A percentile compares a stretch with the other conserved stretches of the same genome.
Evolutionary conservation across 2,797 vertebrate species (phyloP).

Genomic region (Arrhamphus sclerolepis): DNA sequence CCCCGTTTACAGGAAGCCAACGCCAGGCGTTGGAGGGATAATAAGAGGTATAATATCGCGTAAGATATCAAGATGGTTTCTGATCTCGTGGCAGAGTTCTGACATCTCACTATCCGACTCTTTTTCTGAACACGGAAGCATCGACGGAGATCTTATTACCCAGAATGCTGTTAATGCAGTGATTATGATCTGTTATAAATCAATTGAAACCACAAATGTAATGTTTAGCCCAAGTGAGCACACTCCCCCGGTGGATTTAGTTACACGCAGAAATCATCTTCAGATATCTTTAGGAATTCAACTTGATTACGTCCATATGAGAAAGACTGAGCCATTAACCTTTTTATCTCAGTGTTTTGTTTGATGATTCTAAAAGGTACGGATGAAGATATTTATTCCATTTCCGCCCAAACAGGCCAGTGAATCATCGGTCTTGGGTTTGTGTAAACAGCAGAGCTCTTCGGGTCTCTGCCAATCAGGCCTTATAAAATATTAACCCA

Average conservation of each 20-base stretch:
- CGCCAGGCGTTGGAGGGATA: slow-evolving; percentile 63
- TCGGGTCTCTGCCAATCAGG: slow-evolving; percentile 88
- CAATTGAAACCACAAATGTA: slow-evolving; percentile 80
- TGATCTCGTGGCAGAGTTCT: slow-evolving; percentile 65
- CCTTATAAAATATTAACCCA: slow-evolving; percentile 98
- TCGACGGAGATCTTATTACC: slow-evolving; percentile 79
- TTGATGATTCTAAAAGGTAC: slow-evolving; percentile 83
- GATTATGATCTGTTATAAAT: slow-evolving; percentile 82
- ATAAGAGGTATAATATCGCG: slow-evolving; percentile 69
- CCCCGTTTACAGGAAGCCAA: slow-evolving; percentile 87
- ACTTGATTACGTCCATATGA: slow-evolving; percentile 75
- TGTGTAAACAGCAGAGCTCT: slow-evolving; percentile 80
- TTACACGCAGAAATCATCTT: slow-evolving; percentile 62
- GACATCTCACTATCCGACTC: slow-evolving; percentile 70
- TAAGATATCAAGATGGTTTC: slow-evolving; percentile 57
- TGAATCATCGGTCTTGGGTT: slow-evolving; percentile 80
- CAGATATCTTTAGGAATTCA: slow-evolving; percentile 75
- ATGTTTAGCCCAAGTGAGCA: slow-evolving; percentile 76
- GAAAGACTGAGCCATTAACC: slow-evolving; percentile 86
- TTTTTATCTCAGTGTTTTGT: slow-evolving; percentile 83
- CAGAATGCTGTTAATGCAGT: slow-evolving; percentile 77
- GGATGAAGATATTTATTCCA: slow-evolving; percentile 87
- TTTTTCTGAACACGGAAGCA: slow-evolving; percentile 68
- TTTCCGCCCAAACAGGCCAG: slow-evolving; percentile 84
- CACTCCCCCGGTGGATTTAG: slow-evolving; percentile 72